Evolutionary conservation across 2,113 vertebrate species (phyloP), one percentile per base, ranked within the genome.

Genomic region (Megaceryle maxima): DNA sequence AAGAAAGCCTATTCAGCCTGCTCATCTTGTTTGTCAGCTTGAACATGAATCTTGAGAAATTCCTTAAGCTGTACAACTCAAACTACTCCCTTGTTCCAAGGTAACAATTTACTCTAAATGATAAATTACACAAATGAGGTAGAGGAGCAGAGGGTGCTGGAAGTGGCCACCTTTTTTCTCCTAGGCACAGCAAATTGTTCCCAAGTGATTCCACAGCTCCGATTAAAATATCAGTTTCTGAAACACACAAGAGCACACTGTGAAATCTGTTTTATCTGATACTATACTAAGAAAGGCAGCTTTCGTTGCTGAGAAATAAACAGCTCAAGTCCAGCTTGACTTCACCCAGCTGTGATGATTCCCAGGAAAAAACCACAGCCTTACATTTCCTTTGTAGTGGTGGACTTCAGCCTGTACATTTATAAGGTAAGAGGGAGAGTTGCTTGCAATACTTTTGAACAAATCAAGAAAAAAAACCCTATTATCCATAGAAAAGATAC

Each of bases 191-290:
- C 12, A 66, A 72, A 73, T 76, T 5, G 4, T 89, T 88, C 29
- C 33, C 60, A 51, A 82, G 59, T 56, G 88, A 69, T 90, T 53
- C 70, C 70, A 41, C 8, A 55, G 3, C 26, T 87, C 76, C 84
- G 66, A 95, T 95, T 93, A 92, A 97, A 96, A 88, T 46, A 66
- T 53, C 86, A 13, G 59, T 35, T 88, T 91, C 76, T 67, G 43
- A 95, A 94, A 37, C 4, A 67, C 48, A 37, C 15, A 39, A 63
- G 46, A 87, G 12, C 25, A 56, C 33, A 68, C 46, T 18, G 44
- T 75, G n/a, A 95, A 75, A 56, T 87, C 46, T 94, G 31, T 88
- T 35, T 94, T 90, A 95, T 69, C 70, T 43, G 31, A 66, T 26
- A 16, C 5, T 95, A 91, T 44, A 18, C 7, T 68, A 33, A 51